These are phyloP conservation scores for Myocastor coypus DNA, from an alignment of 2,113 vertebrate genomes.

Conservation along the genomic window DNA sequence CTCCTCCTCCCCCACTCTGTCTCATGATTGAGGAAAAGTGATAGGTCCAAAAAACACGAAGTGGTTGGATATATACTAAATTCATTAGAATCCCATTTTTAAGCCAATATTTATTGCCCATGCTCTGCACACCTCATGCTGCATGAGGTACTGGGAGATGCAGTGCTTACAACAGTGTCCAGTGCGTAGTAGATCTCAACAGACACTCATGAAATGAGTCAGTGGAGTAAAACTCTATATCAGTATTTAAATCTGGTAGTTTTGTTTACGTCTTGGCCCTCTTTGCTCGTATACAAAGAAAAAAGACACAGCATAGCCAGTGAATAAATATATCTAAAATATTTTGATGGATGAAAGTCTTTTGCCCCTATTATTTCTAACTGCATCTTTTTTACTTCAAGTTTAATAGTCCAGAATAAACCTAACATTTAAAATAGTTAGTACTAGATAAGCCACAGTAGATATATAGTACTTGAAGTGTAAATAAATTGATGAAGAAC, in stretches of 20 bases:
- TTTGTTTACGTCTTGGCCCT: neutral
- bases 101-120: neutral
- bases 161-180: neutral
- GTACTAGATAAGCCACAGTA: neutral
- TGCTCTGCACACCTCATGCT: neutral
- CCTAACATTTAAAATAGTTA: neutral
- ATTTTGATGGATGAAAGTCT: slow-evolving; percentile 5
- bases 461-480: neutral
- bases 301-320: neutral
- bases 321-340: neutral
- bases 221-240: neutral
- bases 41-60: neutral
- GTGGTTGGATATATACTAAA: neutral
- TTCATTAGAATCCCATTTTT: slow-evolving; percentile 7
- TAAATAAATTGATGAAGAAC: neutral
- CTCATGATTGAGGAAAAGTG: neutral
- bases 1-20: neutral
- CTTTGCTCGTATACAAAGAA: neutral
- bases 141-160: neutral
- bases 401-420: neutral
- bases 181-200: neutral
- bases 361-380: neutral
- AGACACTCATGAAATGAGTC: neutral
- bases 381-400: neutral
- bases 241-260: neutral